Conservation (phyloP, 1,140 invertebrate genomes). For the Ylistrum balloti region DNA sequence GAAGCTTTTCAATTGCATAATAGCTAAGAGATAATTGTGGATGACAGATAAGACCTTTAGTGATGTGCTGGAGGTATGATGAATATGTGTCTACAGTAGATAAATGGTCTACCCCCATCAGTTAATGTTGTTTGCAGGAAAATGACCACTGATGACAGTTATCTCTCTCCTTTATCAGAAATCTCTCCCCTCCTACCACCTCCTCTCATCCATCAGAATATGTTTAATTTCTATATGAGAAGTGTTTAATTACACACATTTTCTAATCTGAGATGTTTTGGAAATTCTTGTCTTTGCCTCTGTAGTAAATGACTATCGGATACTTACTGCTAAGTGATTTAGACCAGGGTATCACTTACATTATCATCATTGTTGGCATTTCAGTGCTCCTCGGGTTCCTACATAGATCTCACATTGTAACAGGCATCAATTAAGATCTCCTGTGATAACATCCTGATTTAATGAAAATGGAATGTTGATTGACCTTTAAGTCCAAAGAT, state of each 20-base stretch:
- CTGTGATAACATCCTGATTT: neutral
- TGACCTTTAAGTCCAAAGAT: neutral
- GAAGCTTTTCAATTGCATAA: neutral
- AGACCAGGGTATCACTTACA: neutral
- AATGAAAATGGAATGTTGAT: constrained; percentile 35
- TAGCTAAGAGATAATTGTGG: neutral
- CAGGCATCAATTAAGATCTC: constrained; percentile 25
- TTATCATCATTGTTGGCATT: neutral
- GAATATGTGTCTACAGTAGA: neutral
- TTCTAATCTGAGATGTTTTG: too few species aligned
- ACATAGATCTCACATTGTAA: neutral
- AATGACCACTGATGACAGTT: neutral
- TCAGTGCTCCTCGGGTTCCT: neutral
- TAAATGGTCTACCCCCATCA: neutral
- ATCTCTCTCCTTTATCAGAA: constrained; percentile 34
- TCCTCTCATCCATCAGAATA: neutral
- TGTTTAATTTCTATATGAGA: neutral
- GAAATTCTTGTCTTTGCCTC: too few species aligned
- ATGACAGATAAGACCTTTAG: neutral
- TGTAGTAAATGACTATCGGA: too few species aligned
- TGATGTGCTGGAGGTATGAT: neutral
- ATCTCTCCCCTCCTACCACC: neutral
- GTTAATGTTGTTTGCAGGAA: neutral
- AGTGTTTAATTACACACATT: neutral
- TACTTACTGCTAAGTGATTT: neutral